Evolutionary conservation across 2,113 vertebrate genomes (phyloP), one percentile per base, ranked within the genome.

Genomic region (Synodontis membranacea): DNA sequence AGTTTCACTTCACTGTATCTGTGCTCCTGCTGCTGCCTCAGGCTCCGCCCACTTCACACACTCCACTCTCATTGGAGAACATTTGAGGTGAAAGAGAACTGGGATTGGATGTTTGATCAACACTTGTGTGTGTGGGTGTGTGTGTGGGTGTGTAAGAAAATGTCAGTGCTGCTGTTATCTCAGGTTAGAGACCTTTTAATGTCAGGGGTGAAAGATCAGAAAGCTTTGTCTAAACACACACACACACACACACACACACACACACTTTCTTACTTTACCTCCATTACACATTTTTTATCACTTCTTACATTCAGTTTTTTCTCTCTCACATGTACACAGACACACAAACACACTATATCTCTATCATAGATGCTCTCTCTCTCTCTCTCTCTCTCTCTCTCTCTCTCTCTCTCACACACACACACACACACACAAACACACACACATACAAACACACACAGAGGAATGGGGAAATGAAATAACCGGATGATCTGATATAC

Each of bases 401-500:
- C 52, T 19, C 52, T 19, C 52, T 4, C 34, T 56, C 54, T 42
- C 80, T 58, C 4, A 1, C 62, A 3, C 60, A 9, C 46, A 39
- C 66, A 56, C 70, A 48, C 83, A 76, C 54, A 76, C 70, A 46
- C 83, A 76, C n/a, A n/a, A n/a, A 1, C 62, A 3, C 60, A 9
- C 46, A 39, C 66, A 56, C 70, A 48, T 70, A 76, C 54, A 76
- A 54, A 46, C 83, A 76, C 62, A 76, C 39, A 39, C 28, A 48
- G 19, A 76, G 70, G 72, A 76, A 48, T 37, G 28, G 17, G 37
- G 72, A 78, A 85, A 78, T 64, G 54, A 85, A 78, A 76, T 76
- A 64, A 48, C 72, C 39, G 5, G 72, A 85, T 78, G 72, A 78
- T 78, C 72, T 85, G 84, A 85, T 85, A 78, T 42, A 78, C 46